Conservation (phyloP, 2,113 vertebrate species). For the Chlorocebus sabaeus region DNA sequence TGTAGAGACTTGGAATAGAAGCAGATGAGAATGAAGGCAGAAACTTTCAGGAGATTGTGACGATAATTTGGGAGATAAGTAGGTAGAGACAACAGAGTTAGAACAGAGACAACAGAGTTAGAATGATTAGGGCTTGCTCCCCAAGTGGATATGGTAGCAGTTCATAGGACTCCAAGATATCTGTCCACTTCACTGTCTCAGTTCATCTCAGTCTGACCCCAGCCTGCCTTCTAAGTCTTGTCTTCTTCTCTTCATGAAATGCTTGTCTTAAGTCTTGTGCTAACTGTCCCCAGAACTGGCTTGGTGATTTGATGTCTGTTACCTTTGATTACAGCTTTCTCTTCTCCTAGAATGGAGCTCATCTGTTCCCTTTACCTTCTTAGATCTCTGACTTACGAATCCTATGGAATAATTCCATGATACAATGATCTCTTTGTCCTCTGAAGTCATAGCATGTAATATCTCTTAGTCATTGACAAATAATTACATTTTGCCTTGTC, state of each 20-base stretch:
- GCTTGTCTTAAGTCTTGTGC: not conserved
- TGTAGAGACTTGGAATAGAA: not conserved
- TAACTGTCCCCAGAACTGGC: too few relatives aligned
- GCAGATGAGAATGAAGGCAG: not conserved
- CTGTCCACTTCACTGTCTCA: not conserved
- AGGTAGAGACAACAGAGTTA: not conserved
- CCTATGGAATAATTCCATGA: not conserved
- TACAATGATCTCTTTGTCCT: not conserved
- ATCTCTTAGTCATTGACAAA: not conserved
- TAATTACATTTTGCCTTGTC: not conserved
- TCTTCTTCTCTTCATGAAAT: not conserved
- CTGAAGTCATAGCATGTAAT: not conserved
- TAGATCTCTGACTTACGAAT: not conserved
- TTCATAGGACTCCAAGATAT: not conserved
- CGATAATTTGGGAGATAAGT: not conserved
- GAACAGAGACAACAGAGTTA: not conserved
- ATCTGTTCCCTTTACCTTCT: not conserved
- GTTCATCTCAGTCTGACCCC: not conserved
- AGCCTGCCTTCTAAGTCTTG: not conserved
- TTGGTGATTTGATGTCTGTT: not conserved
- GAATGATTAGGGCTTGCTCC: not conserved
- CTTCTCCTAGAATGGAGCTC: not conserved
- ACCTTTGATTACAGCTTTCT: not conserved
- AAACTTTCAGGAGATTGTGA: not conserved
- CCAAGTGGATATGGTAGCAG: not conserved